These are phyloP conservation scores for Ditylenchus weischeri DNA, from an alignment of 2,888 invertebrate genomes.

Conservation along the genomic window DNA sequence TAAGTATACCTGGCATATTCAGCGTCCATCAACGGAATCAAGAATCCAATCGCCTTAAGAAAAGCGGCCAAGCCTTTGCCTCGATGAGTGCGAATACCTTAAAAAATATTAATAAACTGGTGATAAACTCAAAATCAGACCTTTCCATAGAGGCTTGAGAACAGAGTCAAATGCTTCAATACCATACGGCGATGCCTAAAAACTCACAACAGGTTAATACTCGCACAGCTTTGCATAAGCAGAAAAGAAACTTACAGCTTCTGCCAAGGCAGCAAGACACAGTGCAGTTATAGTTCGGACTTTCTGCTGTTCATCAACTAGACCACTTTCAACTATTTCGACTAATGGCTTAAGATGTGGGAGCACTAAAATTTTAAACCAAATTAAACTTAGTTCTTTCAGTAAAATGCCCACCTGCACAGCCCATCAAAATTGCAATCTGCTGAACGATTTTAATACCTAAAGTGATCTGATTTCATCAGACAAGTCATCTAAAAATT, in stretches of 20 bases:
- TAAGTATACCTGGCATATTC: constrained; percentile 74
- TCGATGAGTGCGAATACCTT: constrained; percentile 76
- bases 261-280: constrained; percentile 94
- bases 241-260: constrained; percentile 66
- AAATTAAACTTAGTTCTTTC: too few species aligned
- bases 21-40: constrained; percentile 94
- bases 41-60: constrained; percentile 95
- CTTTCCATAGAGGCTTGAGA: constrained; percentile 97
- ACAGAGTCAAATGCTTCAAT: constrained; percentile 99
- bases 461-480: constrained; percentile 22
- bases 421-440: constrained; percentile 98
- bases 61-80: constrained; percentile 95
- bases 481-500: not conserved
- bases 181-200: constrained; percentile 89
- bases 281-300: constrained; percentile 94
- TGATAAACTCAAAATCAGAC: constrained; percentile 22
- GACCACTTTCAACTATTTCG: constrained; percentile 96
- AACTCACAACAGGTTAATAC: too few species aligned
- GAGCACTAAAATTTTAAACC: constrained; percentile 66
- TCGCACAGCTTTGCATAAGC: too few species aligned
- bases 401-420: constrained; percentile 66
- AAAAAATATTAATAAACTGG: not conserved
- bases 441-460: constrained; percentile 99
- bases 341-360: constrained; percentile 96
- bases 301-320: constrained; percentile 98